phyloP scores from a whole-genome alignment of 2,888 invertebrate genomes.

The Folsomia candida region DNA sequence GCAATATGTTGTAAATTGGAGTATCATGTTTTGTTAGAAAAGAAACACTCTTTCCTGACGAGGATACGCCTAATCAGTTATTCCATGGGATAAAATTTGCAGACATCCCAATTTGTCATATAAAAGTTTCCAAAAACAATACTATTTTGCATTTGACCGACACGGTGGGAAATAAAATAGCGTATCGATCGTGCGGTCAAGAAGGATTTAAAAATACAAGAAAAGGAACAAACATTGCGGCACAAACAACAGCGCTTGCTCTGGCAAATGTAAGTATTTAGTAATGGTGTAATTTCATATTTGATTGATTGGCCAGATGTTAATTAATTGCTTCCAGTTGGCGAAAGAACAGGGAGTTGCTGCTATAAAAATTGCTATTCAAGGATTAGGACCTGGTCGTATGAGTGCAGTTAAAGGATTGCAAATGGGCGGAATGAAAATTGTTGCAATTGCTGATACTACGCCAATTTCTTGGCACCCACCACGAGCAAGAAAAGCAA shows the following conservation, averaged over 20 bases:
- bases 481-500: conserved; percentile 77
- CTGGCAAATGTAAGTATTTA: conserved; percentile 67
- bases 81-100: conserved; percentile 75
- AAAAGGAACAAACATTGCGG: conserved; percentile 95
- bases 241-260: conserved; percentile 85
- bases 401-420: conserved; percentile 91
- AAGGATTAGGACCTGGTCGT: conserved; percentile 85
- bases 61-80: conserved; percentile 66
- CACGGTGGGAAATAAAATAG: conserved; percentile 60
- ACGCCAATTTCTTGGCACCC: conserved; percentile 82
- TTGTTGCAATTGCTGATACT: conserved; percentile 88
- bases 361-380: conserved; percentile 72
- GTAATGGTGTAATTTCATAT: background rate
- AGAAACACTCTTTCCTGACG: conserved; percentile 70
- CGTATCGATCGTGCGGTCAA: conserved; percentile 70
- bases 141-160: conserved; percentile 78
- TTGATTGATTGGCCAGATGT: conserved; percentile 10
- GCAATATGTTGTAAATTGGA: no score
- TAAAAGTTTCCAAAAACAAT: conserved; percentile 81
- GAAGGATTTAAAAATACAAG: conserved; percentile 94
- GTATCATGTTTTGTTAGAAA: conserved; percentile 58
- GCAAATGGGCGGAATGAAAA: conserved; percentile 83
- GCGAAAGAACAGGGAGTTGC: conserved; percentile 70
- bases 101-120: conserved; percentile 77
- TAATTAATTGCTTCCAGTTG: conserved; percentile 59